Percentiles rank a stretch among this genome's conserved stretches.
These are phyloP conservation scores for Acronicta alni DNA, from an alignment of 2,888 invertebrate species.

Conservation along the genomic window DNA sequence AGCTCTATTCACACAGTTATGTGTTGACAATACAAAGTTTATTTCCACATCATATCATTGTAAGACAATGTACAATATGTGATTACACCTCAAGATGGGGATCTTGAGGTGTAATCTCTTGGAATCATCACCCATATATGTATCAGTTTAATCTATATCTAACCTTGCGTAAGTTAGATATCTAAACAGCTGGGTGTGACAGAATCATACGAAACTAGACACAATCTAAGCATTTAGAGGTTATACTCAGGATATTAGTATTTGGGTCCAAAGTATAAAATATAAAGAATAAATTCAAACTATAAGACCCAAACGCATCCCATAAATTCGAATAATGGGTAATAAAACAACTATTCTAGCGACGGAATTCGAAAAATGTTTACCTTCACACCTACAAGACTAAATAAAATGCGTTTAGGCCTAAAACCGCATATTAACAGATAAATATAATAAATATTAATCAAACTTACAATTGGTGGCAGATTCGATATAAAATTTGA, in stretches of 20 bases:
- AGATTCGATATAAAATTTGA: constrained; percentile 89
- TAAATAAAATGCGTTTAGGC: constrained; percentile 23
- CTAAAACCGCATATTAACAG: constrained; percentile 7
- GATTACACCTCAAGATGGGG: too few species aligned
- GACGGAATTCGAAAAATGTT: constrained; percentile 44
- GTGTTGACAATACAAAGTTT: constrained; percentile 43
- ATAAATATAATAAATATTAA: constrained; percentile 25
- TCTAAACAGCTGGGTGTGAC: constrained; percentile 57
- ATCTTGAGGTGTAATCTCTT: constrained; percentile 15
- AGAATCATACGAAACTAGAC: constrained; percentile 50
- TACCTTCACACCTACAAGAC: constrained; percentile 39
- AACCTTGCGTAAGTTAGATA: constrained; percentile 33
- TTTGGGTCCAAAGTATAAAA: constrained; percentile 6
- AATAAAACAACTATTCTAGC: constrained; percentile 17
- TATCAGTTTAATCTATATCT: constrained; percentile 22
- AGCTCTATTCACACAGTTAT: constrained; percentile 26
- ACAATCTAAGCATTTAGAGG: constrained; percentile 46
- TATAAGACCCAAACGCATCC: constrained; percentile 5
- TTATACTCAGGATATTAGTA: constrained; percentile 35
- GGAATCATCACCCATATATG: constrained; percentile 29
- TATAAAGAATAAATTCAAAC: background rate
- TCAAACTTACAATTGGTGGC: constrained; percentile 86
- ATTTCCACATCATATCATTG: constrained; percentile 36
- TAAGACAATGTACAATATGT: constrained; percentile 43
- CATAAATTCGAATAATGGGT: constrained; percentile 2